Conservation (phyloP, 2,797 vertebrate genomes). For the Sebastes diaconus region DNA sequence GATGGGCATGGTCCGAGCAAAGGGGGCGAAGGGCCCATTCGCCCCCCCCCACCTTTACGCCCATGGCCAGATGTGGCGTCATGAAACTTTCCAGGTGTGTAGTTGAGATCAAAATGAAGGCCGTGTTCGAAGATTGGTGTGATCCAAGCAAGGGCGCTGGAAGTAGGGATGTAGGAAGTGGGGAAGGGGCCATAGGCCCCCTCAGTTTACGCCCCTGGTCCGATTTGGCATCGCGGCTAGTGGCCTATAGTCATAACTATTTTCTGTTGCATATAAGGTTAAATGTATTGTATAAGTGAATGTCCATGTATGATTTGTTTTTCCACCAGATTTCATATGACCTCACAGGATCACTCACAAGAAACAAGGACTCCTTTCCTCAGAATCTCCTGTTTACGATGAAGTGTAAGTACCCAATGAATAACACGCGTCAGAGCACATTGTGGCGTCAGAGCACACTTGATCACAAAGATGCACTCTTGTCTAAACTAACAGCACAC, state of each 20-base stretch:
- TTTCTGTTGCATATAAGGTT: neutral
- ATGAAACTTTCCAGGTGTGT: neutral
- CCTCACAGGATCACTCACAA: constrained; percentile 89
- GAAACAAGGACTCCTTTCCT: constrained; percentile 93
- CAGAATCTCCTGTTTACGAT: constrained; percentile 94
- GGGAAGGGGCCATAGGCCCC: neutral
- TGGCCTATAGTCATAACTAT: neutral
- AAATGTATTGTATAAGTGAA: neutral
- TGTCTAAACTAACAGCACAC: constrained; percentile 57
- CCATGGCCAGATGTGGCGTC: neutral
- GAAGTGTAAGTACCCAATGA: constrained; percentile 87
- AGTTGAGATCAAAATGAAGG: neutral
- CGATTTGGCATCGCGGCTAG: neutral
- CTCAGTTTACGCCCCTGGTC: neutral
- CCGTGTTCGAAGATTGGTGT: neutral
- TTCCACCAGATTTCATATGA: constrained; percentile 90
- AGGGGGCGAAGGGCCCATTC: neutral
- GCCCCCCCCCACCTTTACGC: neutral
- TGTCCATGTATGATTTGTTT: constrained; percentile 30
- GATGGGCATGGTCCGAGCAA: no score
- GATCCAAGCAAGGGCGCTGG: neutral
- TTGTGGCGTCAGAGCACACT: constrained; percentile 55
- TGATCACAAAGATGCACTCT: constrained; percentile 63
- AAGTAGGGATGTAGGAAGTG: neutral
- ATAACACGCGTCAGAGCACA: constrained; percentile 50